These are phyloP conservation scores for Meteorus cinctellus DNA, from an alignment of 2,888 invertebrate genomes.

Conservation along the genomic window DNA sequence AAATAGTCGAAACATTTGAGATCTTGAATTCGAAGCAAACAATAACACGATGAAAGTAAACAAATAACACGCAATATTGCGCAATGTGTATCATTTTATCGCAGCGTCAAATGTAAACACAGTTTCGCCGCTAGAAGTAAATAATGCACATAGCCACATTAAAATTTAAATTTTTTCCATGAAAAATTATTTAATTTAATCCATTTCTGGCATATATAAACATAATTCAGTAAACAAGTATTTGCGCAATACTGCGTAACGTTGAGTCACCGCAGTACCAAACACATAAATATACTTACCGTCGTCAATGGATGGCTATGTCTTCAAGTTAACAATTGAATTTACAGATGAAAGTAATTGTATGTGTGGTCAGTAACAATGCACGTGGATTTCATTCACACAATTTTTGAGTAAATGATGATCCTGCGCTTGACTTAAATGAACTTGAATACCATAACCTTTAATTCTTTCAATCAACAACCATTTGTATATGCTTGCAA, in stretches of 20 bases:
- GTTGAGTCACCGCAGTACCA: background rate
- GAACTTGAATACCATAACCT: background rate
- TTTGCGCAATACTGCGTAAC: background rate
- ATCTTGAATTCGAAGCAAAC: background rate
- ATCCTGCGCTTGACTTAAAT: background rate
- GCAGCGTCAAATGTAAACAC: background rate
- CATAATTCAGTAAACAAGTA: no score
- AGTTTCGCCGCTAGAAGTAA: background rate
- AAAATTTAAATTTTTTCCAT: background rate
- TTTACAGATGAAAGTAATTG: background rate
- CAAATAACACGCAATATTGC: background rate
- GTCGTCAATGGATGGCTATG: background rate
- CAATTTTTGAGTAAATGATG: background rate
- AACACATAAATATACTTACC: background rate
- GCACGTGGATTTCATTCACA: conserved; percentile 9
- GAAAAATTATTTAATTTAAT: background rate
- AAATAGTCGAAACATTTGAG: background rate
- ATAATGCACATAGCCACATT: background rate
- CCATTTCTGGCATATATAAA: background rate
- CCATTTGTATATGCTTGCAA: background rate
- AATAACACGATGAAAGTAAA: no score
- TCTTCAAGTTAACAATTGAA: background rate
- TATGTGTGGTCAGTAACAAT: background rate
- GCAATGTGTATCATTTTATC: background rate
- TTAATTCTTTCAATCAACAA: background rate